A percentile compares a stretch with the other conserved stretches of the same genome.
These are phyloP conservation scores for Oncorhynchus nerka DNA, from an alignment of 2,113 vertebrate genomes.

Conservation along the genomic window DNA sequence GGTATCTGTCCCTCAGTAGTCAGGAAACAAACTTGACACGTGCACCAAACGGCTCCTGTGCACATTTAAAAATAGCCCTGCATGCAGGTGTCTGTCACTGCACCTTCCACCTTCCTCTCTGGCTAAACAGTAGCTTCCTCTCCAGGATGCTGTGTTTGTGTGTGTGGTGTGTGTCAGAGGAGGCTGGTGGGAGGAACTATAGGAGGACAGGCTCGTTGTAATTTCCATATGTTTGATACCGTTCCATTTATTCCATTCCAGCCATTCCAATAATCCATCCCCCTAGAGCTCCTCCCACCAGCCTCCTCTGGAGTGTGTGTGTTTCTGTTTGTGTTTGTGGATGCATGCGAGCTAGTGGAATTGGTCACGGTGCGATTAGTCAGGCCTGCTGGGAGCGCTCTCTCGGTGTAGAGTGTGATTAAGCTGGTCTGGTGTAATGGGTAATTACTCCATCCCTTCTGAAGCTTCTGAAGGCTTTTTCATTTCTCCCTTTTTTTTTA, in stretches of 20 bases:
- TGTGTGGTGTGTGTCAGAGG: not conserved
- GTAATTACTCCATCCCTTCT: conserved; percentile 49
- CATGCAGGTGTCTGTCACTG: conserved; percentile 23
- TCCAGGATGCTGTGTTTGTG: not conserved
- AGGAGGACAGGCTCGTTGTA: too few species aligned
- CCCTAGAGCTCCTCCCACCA: too few species aligned
- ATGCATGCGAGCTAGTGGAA: not conserved
- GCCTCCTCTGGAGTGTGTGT: too few species aligned
- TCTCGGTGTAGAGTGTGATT: conserved; percentile 1
- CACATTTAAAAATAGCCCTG: conserved; percentile 49
- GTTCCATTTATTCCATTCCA: too few species aligned
- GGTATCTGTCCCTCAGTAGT: too few species aligned
- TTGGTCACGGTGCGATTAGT: not conserved
- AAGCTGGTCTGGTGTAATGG: conserved; percentile 25
- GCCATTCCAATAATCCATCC: too few species aligned
- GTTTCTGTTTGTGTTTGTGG: too few species aligned
- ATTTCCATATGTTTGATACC: too few species aligned
- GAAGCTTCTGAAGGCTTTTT: conserved; percentile 42
- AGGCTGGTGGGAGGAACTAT: too few species aligned
- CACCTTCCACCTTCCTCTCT: conserved; percentile 20
- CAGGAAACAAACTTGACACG: conserved; percentile 24
- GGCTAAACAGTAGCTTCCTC: not conserved
- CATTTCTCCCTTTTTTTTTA: conserved; percentile 50
- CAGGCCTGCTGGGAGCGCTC: not conserved
- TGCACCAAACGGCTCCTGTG: conserved; percentile 32